These are phyloP conservation scores for Lepus europaeus DNA, from an alignment of 2,113 vertebrate species.

Conservation along the genomic window DNA sequence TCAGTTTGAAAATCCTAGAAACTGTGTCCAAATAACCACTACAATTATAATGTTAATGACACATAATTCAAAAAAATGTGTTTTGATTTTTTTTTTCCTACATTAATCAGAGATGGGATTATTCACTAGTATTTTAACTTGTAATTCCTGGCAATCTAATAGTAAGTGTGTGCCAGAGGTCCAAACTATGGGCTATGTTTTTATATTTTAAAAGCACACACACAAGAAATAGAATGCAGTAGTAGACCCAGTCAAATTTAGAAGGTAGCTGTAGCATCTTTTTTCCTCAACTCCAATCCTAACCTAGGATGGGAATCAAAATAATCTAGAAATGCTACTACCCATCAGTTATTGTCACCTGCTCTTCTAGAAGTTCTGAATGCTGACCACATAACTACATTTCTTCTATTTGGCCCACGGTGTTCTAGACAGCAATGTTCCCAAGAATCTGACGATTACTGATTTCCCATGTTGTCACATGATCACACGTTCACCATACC, in stretches of 20 bases:
- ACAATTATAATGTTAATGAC: background rate
- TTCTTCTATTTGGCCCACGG: background rate
- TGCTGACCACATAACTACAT: background rate
- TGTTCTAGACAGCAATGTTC: background rate
- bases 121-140: constrained; percentile 12
- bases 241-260: background rate
- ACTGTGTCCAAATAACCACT: constrained; percentile 17
- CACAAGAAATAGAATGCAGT: background rate
- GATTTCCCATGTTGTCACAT: background rate
- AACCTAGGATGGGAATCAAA: background rate
- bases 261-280: background rate
- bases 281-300: background rate
- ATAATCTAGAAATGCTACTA: constrained; percentile 14
- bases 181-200: background rate
- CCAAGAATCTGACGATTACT: background rate
- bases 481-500: background rate
- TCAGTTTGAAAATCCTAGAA: constrained; percentile 48
- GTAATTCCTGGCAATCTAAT: background rate
- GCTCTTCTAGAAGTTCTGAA: background rate
- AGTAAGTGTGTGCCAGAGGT: background rate
- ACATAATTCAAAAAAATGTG: background rate
- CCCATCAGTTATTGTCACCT: background rate
- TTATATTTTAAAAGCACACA: constrained; percentile 8
- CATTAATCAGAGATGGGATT: background rate
- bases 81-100: constrained; percentile 30